Percentiles rank a stretch among this genome's conserved stretches.
Evolutionary conservation across 2,888 invertebrate genomes (phyloP).

Genomic region (Pimpla rufipes): DNA sequence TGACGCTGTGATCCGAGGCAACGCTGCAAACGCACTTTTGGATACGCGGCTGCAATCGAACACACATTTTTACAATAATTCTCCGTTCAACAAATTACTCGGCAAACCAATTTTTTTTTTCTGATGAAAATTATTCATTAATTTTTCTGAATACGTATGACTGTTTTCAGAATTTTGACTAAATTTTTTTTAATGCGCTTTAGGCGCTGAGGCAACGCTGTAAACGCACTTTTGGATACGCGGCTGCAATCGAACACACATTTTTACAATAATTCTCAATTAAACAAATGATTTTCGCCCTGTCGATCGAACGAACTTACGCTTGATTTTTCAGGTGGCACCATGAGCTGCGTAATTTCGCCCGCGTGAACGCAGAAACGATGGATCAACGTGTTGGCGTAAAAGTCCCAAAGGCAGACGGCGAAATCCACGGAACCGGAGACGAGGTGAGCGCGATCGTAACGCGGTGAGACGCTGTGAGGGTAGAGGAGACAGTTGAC

Average conservation of each 20-base stretch:
- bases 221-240: slow-evolving; percentile 97
- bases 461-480: slow-evolving; percentile 95
- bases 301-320: slow-evolving; percentile 86
- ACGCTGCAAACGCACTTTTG: slow-evolving; percentile 98
- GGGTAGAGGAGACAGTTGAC: slow-evolving; percentile 98
- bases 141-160: no score
- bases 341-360: slow-evolving; percentile 96
- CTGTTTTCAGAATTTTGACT: no score
- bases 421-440: slow-evolving; percentile 99
- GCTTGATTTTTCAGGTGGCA: slow-evolving; percentile 96
- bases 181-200: no score
- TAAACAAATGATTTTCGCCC: slow-evolving; percentile 28
- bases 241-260: slow-evolving; percentile 86
- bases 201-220: slow-evolving; percentile 97
- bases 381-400: slow-evolving; percentile 94
- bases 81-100: no score
- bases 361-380: slow-evolving; percentile 99
- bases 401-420: slow-evolving; percentile 98
- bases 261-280: not conserved
- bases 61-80: slow-evolving; percentile 6
- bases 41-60: slow-evolving; percentile 91
- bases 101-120: no score
- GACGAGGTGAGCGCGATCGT: slow-evolving; percentile 95
- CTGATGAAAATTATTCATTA: no score
- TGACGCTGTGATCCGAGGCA: slow-evolving; percentile 98